phyloP scores from a whole-genome alignment of 2,888 invertebrate genomes.

The Hanleya hanleyi region DNA sequence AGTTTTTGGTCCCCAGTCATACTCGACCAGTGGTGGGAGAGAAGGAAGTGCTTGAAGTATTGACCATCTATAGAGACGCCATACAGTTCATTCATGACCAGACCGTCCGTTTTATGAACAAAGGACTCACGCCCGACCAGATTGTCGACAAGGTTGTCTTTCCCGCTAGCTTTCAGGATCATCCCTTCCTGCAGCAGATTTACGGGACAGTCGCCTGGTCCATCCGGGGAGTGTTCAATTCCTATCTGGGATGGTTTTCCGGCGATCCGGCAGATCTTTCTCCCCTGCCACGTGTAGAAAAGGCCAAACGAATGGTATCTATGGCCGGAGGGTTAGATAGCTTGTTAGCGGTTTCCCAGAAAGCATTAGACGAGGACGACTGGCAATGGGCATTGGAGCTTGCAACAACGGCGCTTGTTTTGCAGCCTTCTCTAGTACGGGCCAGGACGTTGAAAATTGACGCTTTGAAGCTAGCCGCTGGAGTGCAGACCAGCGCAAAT shows the following conservation, averaged over 20 bases:
- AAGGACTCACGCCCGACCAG: constrained; percentile 62
- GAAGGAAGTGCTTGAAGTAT: constrained; percentile 35
- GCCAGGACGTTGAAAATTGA: constrained; percentile 49
- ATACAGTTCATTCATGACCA: constrained; percentile 67
- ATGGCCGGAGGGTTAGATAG: constrained; percentile 45
- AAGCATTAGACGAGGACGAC: constrained; percentile 49
- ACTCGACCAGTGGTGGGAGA: constrained; percentile 53
- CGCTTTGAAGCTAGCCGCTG: constrained; percentile 47
- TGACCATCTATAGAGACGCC: constrained; percentile 58
- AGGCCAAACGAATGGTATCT: constrained; percentile 46
- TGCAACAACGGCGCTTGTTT: constrained; percentile 39
- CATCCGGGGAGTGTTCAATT: constrained; percentile 16
- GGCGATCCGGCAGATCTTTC: constrained; percentile 54
- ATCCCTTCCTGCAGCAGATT: constrained; percentile 57
- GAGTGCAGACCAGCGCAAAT: constrained; percentile 52
- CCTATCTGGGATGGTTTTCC: constrained; percentile 54
- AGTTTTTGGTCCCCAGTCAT: constrained; percentile 63
- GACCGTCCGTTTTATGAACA: constrained; percentile 60
- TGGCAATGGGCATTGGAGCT: constrained; percentile 62
- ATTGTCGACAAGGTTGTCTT: constrained; percentile 52
- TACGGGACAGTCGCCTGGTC: constrained; percentile 61
- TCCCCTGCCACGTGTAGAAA: constrained; percentile 44
- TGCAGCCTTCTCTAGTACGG: constrained; percentile 33
- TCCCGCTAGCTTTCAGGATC: constrained; percentile 45
- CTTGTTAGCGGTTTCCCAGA: constrained; percentile 34